These are phyloP conservation scores for Netelia fuscicornis DNA, from an alignment of 2,888 invertebrate species.

Conservation along the genomic window DNA sequence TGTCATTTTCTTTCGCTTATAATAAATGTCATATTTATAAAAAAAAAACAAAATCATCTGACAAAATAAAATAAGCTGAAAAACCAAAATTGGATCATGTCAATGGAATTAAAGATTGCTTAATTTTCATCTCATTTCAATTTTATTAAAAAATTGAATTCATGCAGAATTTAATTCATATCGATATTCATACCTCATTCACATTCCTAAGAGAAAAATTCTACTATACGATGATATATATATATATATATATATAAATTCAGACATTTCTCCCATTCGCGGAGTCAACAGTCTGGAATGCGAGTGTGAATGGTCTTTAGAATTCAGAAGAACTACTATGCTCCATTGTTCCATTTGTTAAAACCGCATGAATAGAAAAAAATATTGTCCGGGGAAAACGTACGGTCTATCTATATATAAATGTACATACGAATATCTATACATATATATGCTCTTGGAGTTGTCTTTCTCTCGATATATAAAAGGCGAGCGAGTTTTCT, in stretches of 20 bases:
- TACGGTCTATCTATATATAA: background rate
- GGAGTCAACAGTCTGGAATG: background rate
- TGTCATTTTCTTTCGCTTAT: background rate
- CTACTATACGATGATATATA: too few species aligned
- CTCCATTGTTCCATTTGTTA: constrained; percentile 29
- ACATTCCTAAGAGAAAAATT: background rate
- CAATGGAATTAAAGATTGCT: too few species aligned
- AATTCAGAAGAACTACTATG: constrained; percentile 23
- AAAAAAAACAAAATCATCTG: background rate
- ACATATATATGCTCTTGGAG: background rate
- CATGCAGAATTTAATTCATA: too few species aligned
- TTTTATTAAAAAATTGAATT: too few species aligned
- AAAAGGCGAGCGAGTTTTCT: constrained; percentile 35
- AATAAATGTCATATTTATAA: background rate
- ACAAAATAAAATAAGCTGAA: too few species aligned
- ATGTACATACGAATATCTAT: background rate
- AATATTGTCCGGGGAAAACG: constrained; percentile 26
- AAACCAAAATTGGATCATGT: too few species aligned
- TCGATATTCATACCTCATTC: background rate
- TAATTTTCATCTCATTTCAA: too few species aligned
- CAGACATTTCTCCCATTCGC: background rate
- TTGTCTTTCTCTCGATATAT: constrained; percentile 7
- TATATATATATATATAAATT: too few species aligned
- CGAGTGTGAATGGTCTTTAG: constrained; percentile 48
- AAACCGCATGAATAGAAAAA: constrained; percentile 30